Percentiles rank a stretch among this genome's conserved stretches.
phyloP scores from a whole-genome alignment of 2,113 vertebrate genomes.

The Vireo altiloquus region DNA sequence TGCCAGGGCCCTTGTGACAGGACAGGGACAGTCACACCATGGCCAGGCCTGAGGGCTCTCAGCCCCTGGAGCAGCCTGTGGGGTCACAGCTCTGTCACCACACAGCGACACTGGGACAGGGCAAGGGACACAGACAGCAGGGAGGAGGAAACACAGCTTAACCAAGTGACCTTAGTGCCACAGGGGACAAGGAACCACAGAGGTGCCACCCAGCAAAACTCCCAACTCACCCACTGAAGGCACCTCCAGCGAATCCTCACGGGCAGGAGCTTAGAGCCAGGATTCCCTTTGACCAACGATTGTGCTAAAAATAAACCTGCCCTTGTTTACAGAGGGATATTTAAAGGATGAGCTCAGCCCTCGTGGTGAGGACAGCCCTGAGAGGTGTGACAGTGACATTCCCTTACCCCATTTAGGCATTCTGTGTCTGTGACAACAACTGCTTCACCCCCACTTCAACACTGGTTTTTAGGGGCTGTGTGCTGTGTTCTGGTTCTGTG shows the following conservation, averaged over 20 bases:
- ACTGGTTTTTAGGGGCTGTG: neutral
- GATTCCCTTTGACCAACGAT: neutral
- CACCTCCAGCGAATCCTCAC: neutral
- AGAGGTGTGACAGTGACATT: constrained; percentile 28
- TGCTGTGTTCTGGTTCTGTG: neutral
- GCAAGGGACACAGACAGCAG: neutral
- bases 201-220: neutral
- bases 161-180: neutral
- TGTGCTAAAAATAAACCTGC: constrained; percentile 29
- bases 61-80: neutral
- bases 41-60: neutral
- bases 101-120: neutral
- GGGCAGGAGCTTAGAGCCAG: neutral
- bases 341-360: constrained; percentile 28
- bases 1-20: neutral
- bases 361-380: neutral
- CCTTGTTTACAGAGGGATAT: constrained; percentile 53
- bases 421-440: neutral
- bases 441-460: neutral
- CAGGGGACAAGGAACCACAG: neutral
- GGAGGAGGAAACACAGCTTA: neutral
- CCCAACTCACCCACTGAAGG: neutral
- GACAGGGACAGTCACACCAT: neutral
- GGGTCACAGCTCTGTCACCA: neutral
- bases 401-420: constrained; percentile 35